Percentiles rank a stretch among this genome's conserved stretches.
phyloP scores from a whole-genome alignment of 92 coral and sea anemone genomes.

The Diadumene lineata region DNA sequence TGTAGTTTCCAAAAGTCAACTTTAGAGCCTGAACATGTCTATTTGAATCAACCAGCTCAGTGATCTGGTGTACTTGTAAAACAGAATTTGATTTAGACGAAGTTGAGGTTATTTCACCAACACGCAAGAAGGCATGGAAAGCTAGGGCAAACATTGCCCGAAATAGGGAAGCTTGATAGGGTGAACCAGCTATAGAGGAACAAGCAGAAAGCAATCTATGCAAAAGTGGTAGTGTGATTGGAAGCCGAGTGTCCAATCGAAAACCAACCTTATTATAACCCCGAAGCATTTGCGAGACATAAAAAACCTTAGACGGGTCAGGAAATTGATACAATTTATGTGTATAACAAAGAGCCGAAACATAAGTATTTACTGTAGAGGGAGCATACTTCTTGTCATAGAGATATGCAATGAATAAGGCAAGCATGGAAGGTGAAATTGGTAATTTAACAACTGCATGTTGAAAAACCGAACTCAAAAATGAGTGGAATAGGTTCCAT shows the following conservation, averaged over 20 bases:
- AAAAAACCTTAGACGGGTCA: constrained; percentile 51
- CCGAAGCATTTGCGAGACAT: constrained; percentile 40
- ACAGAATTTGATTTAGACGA: constrained; percentile 18
- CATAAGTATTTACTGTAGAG: constrained; percentile 50
- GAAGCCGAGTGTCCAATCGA: constrained; percentile 50
- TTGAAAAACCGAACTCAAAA: constrained; percentile 11
- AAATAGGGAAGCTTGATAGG: constrained; percentile 39
- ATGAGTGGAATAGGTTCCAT: constrained; percentile 45
- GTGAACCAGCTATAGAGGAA: constrained; percentile 12
- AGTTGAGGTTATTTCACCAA: constrained; percentile 54
- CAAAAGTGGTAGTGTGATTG: constrained; percentile 58
- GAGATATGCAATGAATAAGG: constrained; percentile 56
- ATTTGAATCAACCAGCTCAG: constrained; percentile 32
- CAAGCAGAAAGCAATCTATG: constrained; percentile 35
- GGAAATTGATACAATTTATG: constrained; percentile 36
- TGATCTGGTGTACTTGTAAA: constrained; percentile 43
- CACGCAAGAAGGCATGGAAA: constrained; percentile 50
- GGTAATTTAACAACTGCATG: constrained; percentile 22
- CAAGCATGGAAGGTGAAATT: constrained; percentile 47
- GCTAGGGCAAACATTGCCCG: constrained; percentile 66
- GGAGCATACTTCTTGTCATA: constrained; percentile 44
- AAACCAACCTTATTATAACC: constrained; percentile 50
- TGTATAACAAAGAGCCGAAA: constrained; percentile 52
- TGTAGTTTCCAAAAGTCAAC: constrained; percentile 51
- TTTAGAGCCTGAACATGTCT: constrained; percentile 37